Conservation (phyloP, 2,888 invertebrate genomes). For the Sarcophaga subvicina region DNA sequence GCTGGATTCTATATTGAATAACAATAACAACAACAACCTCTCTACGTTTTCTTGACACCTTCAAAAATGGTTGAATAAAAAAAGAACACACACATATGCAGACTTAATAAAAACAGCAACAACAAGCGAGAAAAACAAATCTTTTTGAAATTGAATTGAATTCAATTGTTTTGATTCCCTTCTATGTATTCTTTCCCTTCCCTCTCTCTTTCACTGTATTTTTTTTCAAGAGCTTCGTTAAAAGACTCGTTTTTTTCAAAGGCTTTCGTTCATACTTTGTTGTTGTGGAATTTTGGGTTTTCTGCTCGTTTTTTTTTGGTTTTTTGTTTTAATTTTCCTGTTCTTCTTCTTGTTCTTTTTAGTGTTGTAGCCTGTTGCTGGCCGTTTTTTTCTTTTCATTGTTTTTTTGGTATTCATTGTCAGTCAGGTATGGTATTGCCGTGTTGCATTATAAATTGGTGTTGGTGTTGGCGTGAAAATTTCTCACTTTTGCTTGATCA, state of each 20-base stretch:
- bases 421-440: background rate
- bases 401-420: conserved; percentile 15
- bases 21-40: conserved; percentile 26
- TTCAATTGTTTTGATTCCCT: conserved; percentile 60
- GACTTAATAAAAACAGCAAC: background rate
- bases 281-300: conserved; percentile 45
- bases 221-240: background rate
- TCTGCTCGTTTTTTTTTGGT: background rate
- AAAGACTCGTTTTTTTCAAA: background rate
- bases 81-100: background rate
- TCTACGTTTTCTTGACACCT: conserved; percentile 68
- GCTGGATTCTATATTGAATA: background rate
- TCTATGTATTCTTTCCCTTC: background rate
- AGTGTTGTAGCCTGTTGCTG: conserved; percentile 48
- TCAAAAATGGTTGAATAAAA: conserved; percentile 30
- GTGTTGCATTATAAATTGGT: conserved; percentile 49
- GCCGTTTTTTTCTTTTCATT: background rate
- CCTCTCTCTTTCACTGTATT: background rate
- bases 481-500: conserved; percentile 67
- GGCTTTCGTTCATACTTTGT: conserved; percentile 17
- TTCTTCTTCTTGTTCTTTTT: conserved; percentile 19
- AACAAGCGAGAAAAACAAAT: conserved; percentile 51
- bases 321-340: conserved; percentile 31
- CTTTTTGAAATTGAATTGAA: conserved; percentile 65
- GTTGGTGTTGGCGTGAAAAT: conserved; percentile 66